Base-by-base conservation (phyloP, 92 coral and sea anemone species). In the Metridium senile region DNA sequence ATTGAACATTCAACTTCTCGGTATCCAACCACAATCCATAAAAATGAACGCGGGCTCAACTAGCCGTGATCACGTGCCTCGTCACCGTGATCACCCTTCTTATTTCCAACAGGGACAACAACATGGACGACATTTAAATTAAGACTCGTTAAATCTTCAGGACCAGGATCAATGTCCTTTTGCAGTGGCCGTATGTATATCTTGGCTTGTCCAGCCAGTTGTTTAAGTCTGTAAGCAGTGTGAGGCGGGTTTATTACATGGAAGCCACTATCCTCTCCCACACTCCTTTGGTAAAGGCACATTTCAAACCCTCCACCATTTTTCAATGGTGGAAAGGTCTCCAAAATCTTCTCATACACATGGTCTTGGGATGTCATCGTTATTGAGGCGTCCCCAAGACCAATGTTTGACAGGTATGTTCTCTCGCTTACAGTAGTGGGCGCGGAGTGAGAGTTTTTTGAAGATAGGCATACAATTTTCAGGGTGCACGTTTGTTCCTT, bases 271-370 rank as follows among this genome's bases (percentile, higher is more conserved):
- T 84, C 85, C 25, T 78, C 82, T 61, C 89, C 89, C 10, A 69
- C 68, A 56, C 83, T 70, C 70, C 89, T 62, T 52, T 84, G 89
- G 49, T 56, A 79, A 26, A 85, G 76, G 65, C 52, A 64, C 20
- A 85, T 21, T 46, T 85, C 89, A 85, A 79, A 73, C 18, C 89
- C 89, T 20, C 89, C 89, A 11, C 73, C 85, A 45, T 72, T 58
- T 16, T 33, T 52, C 66, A 85, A 61, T 57, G 51, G 61, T 23
- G 89, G 85, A 33, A 47, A 85, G 29, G 33, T 72, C 22, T 78
- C 75, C 17, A 85, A 2, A 64, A 85, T 34, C 7, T 34, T 43
- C 26, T 67, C 54, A 33, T 85, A 85, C 33, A 85, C 71, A 45
- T 21, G 25, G 27, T 74, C 89, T 35, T 85, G 58, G 31, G 66